Base-by-base conservation (phyloP, 2,113 vertebrate species). In the Panthera uncia region DNA sequence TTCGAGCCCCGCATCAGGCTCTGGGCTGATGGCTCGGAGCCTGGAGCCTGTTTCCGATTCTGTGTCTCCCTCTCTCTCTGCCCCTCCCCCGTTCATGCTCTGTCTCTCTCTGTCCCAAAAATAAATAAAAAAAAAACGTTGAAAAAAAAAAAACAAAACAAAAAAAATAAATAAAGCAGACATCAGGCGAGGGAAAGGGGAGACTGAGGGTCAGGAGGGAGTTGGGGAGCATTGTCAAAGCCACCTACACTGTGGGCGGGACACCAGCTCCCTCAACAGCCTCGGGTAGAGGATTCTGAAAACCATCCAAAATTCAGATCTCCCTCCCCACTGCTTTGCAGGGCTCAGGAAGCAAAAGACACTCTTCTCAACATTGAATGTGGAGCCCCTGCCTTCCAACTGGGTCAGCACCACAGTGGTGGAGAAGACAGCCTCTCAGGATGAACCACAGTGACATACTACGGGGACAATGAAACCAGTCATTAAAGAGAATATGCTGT, bases 321-420 rank as follows among this genome's bases (percentile, higher is more conserved):
- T 57, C 25, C 31, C 6, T 25, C 19, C 38, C 18, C 11, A 6
- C 48, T 3, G 16, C 86, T 76, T 69, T 38, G 1, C 16, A 68
- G 38, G n/a, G 21, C 52, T 38, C 1, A 0, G 6, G 33, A 50
- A 1, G 0, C 16, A 4, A 69, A 15, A 18, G 50, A 76, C 10
- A 15, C 31, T 61, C 23, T 33, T 92, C 48, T 69, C 27, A 12
- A 12, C 2, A 0, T 13, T 48, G 45, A 79, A 33, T 0, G 5
- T 25, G 5, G 3, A 27, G 29, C 14, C 80, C 74, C n/a, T 14
- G 15, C 8, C 74, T 83, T 79, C 33, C 1, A 15, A 74, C 7
- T 38, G 61, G n/a, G 78, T 74, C 76, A 38, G 36, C 5, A 2
- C 29, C 3, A 1, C 52, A 48, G 55, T 18, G 5, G 0, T 14